Conservation (phyloP, 2,797 vertebrate genomes). For the Melopsittacus undulatus region DNA sequence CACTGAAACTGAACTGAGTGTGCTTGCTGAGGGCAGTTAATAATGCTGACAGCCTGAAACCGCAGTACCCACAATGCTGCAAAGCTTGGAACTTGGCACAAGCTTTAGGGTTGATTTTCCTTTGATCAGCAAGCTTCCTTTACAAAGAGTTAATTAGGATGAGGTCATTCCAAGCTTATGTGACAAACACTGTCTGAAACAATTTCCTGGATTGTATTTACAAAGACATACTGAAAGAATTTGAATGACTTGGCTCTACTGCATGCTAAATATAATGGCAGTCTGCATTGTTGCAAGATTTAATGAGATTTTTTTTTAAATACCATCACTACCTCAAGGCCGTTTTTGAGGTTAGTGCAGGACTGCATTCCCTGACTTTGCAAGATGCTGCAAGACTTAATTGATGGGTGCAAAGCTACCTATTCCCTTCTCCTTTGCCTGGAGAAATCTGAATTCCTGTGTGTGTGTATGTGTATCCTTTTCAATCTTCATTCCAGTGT, state of each 20-base stretch:
- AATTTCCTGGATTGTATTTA: neutral
- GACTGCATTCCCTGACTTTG: neutral
- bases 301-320: conserved; percentile 28
- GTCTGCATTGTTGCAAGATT: neutral
- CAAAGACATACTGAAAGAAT: neutral
- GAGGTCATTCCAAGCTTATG: neutral
- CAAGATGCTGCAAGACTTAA: conserved; percentile 34
- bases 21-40: neutral
- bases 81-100: neutral
- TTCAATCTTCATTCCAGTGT: conserved; percentile 22
- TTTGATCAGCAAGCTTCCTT: neutral
- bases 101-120: neutral
- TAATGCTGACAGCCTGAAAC: conserved; percentile 1
- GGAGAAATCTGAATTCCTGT: conserved; percentile 38
- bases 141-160: neutral
- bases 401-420: neutral
- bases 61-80: neutral
- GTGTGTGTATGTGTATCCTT: neutral
- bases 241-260: neutral
- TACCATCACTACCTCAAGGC: neutral
- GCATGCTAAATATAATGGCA: neutral
- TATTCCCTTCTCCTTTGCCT: conserved; percentile 16
- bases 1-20: neutral
- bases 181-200: neutral
- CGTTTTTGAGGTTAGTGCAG: neutral